Evolutionary conservation across 2,113 vertebrate genomes (phyloP), one percentile per base, ranked within the genome.

Genomic region (Larimichthys polyactis): DNA sequence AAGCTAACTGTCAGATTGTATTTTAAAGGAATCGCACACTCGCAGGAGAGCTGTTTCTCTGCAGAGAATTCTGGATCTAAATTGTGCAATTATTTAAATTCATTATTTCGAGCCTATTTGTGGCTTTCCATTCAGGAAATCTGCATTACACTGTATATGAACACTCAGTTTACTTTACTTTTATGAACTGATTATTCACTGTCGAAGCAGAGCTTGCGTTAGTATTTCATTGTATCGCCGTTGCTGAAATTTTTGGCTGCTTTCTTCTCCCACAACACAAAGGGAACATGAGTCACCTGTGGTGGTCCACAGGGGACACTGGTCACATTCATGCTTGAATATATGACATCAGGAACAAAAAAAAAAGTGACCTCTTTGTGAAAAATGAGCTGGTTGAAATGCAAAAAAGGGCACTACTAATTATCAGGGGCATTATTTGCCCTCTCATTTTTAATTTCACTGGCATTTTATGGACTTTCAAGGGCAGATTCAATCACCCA

Each of bases 291-390:
- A 67, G 52, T 78, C 82, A 68, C 52, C 48, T 72, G 29, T 55
- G 15, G 29, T 3, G 0, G 24, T 62, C 54, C 57, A 44, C n/a
- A 55, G 48, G 24, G 58, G 12, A 67, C 16, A 3, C 11, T 78
- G 68, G 69, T 78, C 72, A 76, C 72, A 81, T 81, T 76, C 57
- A 73, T 81, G 74, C 74, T 52, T 69, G 49, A 85, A 62, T 59
- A 63, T 27, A 11, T 57, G 20, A 58, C 16, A 67, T 48, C 0
- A 5, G 32, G 36, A 8, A 36, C 27, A 48, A 65, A 46, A 46
- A 22, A 5, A 48, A 52, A 55, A 10, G 20, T 57, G 68, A 73
- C 69, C 64, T 68, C n/a, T 46, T 48, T 57, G 70, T 82, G 59
- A 71, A 74, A 65, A 75, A 75, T 52, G 19, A 44, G 27, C 32